Percentiles rank a stretch among this genome's conserved stretches.
These are phyloP conservation scores for Ametastegia equiseti DNA, from an alignment of 2,888 invertebrate species.

Conservation along the genomic window DNA sequence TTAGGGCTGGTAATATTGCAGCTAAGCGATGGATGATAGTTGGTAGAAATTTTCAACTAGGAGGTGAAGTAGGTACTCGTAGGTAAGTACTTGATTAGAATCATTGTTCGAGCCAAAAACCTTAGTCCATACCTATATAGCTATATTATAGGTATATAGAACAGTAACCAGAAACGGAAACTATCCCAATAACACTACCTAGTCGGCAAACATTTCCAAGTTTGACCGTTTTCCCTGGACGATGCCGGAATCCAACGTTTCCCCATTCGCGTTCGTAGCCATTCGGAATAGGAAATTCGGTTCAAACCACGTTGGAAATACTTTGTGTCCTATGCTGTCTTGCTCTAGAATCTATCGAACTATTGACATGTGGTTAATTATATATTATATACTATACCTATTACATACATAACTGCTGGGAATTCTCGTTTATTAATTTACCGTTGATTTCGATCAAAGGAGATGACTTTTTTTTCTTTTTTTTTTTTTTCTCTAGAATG, in stretches of 20 bases:
- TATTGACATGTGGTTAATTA: background rate
- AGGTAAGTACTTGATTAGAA: slow-evolving; percentile 23
- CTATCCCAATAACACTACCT: slow-evolving; percentile 44
- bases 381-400: too few relatives aligned
- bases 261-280: background rate
- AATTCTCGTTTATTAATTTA: too few relatives aligned
- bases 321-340: background rate
- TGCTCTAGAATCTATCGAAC: background rate
- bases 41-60: slow-evolving; percentile 17
- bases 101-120: background rate
- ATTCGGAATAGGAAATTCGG: slow-evolving; percentile 29
- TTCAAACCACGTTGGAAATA: slow-evolving; percentile 27
- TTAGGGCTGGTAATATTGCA: background rate
- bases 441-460: too few relatives aligned
- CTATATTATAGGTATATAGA: background rate
- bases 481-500: background rate
- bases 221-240: slow-evolving; percentile 34
- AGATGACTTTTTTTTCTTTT: background rate
- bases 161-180: slow-evolving; percentile 42
- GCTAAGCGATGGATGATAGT: background rate
- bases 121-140: background rate
- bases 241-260: slow-evolving; percentile 26
- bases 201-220: slow-evolving; percentile 41
- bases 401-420: too few relatives aligned
- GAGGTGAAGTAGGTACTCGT: slow-evolving; percentile 1